Evolutionary conservation across 2,888 invertebrate genomes (phyloP), one percentile per base, ranked within the genome.

Genomic region (Germaria angustata): DNA sequence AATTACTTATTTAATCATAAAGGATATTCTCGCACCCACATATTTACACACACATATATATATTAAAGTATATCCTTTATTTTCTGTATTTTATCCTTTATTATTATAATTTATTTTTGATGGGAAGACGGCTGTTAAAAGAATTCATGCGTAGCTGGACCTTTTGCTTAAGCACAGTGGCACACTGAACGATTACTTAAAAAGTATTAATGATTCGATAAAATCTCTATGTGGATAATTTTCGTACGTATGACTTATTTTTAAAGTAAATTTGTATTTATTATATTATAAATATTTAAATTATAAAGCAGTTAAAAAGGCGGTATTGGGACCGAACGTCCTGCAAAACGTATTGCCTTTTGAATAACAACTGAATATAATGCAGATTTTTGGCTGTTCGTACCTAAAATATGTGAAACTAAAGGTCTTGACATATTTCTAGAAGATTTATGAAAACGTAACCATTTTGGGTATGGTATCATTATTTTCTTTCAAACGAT

Each of bases 1-100:
- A 65, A 49, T 51, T 72, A 66, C 39, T 71, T 28, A 61, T 44
- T 63, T 5, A 46, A 53, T 22, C 44, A 44, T 11, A 55, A 22
- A 49, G 34, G 15, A 59, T 59, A 44, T n/a, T 36, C 34, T 24
- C 55, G 9, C 55, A 32, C 13, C 13, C 24, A 41, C 20, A 69
- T 13, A 34, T 6, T 11, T 41, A 32, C n/a, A 3, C n/a, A 39
- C 13, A 51, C 11, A 17, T 17, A 57, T 5, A 59, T 2, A 63
- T 49, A 36, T 28, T 11, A 20, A 39, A 59, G 34, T 24, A 9
- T 39, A 36, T 49, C 32, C 28, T 63, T 49, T 15, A 15, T 49
- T 17, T 44, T 46, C 11, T 2, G 46, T 11, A 49, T 11, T 24
- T 68, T 32, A 41, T 53, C 2, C 13, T 55, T 41, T 32, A 28